Base-by-base conservation (phyloP, 2,797 vertebrate species). In the Typhlichthys subterraneus region DNA sequence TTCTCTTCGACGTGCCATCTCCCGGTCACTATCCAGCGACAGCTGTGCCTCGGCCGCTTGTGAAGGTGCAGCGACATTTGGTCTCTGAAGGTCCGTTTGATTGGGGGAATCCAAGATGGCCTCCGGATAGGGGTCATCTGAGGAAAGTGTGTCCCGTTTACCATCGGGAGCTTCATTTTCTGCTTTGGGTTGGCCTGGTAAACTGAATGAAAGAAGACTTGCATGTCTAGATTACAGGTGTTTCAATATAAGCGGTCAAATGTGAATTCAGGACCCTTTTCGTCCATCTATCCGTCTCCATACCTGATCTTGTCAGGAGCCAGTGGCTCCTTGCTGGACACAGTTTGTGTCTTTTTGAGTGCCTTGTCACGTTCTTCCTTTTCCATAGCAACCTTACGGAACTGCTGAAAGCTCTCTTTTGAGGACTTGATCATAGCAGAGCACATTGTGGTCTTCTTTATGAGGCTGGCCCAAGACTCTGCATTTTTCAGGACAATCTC, bases 381-480 rank as follows among this genome's bases (percentile, higher is more conserved):
- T 72, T 95, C 93, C 50, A 96, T 88, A 0, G 94, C 95, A 42
- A 81, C 95, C 61, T 94, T 93, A 58, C 89, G 93, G 76, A 97
- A 98, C 15, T 93, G 89, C 76, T 94, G 93, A 84, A 98, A 98
- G 75, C 90, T 94, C 72, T 95, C 92, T 61, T 89, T 93, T 3
- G 96, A 96, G 0, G 95, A 88, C 77, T 95, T 96, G 69, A 94
- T 84, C 0, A 90, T 65, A 61, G 88, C 55, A 3, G 92, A 81
- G 52, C 78, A 63, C 11, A 77, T 56, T 55, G 80, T 76, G 2
- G 91, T 88, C 0, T 80, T 77, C 77, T 90, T 95, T 72, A 90
- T 93, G 51, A 98, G 87, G 70, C 61, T 93, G 15, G 90, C 91
- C 97, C 97, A 98, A 14, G 94, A 95, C 69, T 92, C 88, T 0